Conservation (phyloP, 2,113 vertebrate genomes). For the Acanthisitta chloris region DNA sequence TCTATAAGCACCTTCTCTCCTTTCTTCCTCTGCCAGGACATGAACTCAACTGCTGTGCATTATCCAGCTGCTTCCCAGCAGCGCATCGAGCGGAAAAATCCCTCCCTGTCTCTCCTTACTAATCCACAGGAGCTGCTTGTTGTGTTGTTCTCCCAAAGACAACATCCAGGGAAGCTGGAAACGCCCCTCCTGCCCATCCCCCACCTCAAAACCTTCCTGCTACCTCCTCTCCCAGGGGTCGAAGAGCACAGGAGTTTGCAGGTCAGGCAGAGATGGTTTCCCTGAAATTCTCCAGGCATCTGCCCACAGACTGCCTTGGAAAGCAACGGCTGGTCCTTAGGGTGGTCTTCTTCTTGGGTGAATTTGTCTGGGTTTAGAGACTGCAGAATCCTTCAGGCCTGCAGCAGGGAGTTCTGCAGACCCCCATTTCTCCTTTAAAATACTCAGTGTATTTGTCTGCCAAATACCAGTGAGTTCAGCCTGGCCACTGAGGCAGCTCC, state of each 20-base stretch:
- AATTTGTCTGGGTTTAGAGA: not conserved
- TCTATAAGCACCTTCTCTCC: not conserved
- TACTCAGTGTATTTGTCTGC: rapidly evolving
- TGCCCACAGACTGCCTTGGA: not conserved
- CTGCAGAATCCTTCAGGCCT: not conserved
- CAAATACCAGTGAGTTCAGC: not conserved
- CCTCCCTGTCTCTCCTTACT: not conserved
- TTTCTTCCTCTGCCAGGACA: not conserved
- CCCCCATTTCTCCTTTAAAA: not conserved
- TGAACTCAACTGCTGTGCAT: rapidly evolving
- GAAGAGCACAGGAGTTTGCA: not conserved
- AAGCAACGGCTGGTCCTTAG: not conserved
- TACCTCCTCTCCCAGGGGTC: not conserved
- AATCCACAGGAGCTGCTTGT: not conserved
- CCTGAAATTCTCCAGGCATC: not conserved
- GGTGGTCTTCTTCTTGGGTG: not conserved
- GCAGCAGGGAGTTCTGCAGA: not conserved
- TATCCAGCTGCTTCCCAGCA: not conserved
- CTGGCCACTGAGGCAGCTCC: not conserved
- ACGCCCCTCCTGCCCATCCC: not conserved
- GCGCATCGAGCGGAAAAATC: rapidly evolving
- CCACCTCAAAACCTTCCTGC: rapidly evolving
- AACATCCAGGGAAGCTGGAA: not conserved
- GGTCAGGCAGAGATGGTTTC: not conserved
- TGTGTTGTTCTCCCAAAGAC: not conserved